Evolutionary conservation across 1,140 invertebrate species (phyloP).

Genomic region (Caerostris extrusa): DNA sequence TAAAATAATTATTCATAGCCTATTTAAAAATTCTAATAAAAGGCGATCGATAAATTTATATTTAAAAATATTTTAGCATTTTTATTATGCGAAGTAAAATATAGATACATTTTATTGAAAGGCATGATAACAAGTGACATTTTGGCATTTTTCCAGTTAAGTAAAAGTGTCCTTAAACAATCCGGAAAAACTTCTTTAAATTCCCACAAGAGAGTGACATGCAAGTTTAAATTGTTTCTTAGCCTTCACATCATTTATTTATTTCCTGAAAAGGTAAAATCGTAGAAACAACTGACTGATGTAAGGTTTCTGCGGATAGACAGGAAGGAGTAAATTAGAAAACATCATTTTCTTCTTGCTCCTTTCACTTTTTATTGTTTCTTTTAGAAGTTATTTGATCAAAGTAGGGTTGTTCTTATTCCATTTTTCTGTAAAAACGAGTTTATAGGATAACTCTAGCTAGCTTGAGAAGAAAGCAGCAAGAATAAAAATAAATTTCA

Average conservation of each 20-base stretch:
- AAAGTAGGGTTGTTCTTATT: background rate
- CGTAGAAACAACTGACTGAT: background rate
- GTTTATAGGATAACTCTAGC: slow-evolving; percentile 17
- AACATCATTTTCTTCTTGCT: background rate
- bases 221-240: background rate
- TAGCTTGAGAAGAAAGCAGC: background rate
- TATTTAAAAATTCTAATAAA: too few species aligned
- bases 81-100: too few species aligned
- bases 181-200: background rate
- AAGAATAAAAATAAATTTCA: background rate
- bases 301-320: background rate
- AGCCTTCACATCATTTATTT: background rate
- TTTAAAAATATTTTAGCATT: too few species aligned
- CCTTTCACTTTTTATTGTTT: background rate
- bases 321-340: background rate
- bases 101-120: too few species aligned
- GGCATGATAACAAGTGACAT: background rate
- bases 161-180: background rate
- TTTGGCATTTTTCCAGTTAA: background rate
- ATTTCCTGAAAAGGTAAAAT: background rate
- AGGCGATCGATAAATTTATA: too few species aligned
- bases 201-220: background rate
- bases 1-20: too few species aligned
- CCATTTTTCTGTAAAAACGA: background rate
- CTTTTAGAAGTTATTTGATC: slow-evolving; percentile 21